These are phyloP conservation scores for Anastrepha ludens DNA, from an alignment of 1,140 invertebrate species.

Conservation along the genomic window DNA sequence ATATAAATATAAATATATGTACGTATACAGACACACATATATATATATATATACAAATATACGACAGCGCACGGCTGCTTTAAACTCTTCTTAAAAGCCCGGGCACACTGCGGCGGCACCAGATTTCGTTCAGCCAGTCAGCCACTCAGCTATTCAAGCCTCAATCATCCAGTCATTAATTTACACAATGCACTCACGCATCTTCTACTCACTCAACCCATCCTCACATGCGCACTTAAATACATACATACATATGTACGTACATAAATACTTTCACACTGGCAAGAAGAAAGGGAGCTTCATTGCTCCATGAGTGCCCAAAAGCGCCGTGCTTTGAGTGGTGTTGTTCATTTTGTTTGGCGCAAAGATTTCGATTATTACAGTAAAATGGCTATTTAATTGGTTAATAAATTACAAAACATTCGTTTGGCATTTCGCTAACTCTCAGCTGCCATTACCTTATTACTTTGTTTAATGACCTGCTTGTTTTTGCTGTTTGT, in stretches of 20 bases:
- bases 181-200: background rate
- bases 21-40: background rate
- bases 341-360: slow-evolving; percentile 47
- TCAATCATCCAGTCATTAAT: background rate
- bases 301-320: background rate
- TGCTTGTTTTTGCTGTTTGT: background rate
- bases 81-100: too few relatives aligned
- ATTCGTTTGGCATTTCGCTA: slow-evolving; percentile 46
- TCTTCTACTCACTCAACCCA: background rate
- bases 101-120: background rate
- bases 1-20: too few relatives aligned
- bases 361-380: slow-evolving; percentile 51
- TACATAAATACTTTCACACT: background rate
- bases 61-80: background rate
- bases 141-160: background rate
- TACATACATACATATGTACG: too few relatives aligned
- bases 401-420: slow-evolving; percentile 49
- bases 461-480: slow-evolving; percentile 2
- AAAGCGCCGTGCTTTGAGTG: background rate
- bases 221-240: background rate
- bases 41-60: background rate
- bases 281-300: background rate
- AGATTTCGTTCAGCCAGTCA: background rate
- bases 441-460: slow-evolving; percentile 34
- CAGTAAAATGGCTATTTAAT: slow-evolving; percentile 52